Base-by-base conservation (phyloP, 92 coral and sea anemone genomes). In the Pocillopora grandis region DNA sequence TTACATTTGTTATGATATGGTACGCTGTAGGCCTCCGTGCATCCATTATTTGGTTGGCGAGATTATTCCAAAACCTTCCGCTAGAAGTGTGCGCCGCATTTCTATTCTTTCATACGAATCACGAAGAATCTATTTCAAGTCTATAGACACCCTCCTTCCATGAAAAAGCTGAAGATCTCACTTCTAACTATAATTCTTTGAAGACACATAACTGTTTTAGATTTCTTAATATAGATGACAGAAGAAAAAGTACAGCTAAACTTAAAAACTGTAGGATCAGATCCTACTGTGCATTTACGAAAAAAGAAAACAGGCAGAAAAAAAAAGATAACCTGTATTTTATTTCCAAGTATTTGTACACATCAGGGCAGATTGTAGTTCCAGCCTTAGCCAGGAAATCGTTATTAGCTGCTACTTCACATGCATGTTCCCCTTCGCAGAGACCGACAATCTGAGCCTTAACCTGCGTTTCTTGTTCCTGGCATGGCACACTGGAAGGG, bases 371-470 rank as follows among this genome's bases (percentile, higher is more conserved):
- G 42, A 96, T 86, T 21, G 90, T 81, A 6, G 97, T 96, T 55
- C 98, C 98, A 48, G 84, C 91, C 82, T 89, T 95, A 5, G 98
- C 96, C 61, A 96, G 78, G 19, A 96, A 87, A 56, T 89, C 83
- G 63, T 92, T 94, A 3, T 97, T 89, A 35, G 94, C 99, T 3
- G 98, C 75, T 16, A 96, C 85, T 72, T 96, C 97, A 79, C 99
- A 96, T 71, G 74, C 80, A 42, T 82, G 64, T 79, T 89, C 95
- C 21, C 95, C 94, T 63, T 94, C 90, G 59, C 98, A 96, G 13
- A 96, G 91, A 52, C 92, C 98, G 63, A 72, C 87, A 66, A 96
- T 89, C 77, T 87, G 86, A 20, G 70, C 74, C 19, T 89, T 94
- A 55, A 94, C 84, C 48, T 86, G 83, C 15, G 69, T 76, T 20